Evolutionary conservation across 1,140 invertebrate species (phyloP), one percentile per base, ranked within the genome.

Genomic region (Maniola jurtina): DNA sequence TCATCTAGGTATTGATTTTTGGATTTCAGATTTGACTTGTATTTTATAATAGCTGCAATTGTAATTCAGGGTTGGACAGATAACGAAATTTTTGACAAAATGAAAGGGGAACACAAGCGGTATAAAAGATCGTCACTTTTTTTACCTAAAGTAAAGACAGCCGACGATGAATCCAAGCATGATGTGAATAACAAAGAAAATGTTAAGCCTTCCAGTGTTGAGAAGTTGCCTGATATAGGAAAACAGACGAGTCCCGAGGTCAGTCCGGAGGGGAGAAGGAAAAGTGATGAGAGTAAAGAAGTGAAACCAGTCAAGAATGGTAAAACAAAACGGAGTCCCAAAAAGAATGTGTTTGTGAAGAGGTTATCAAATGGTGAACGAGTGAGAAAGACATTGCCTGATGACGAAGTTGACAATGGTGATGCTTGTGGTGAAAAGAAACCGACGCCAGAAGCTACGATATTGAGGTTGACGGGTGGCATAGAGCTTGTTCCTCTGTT

Each of bases 401-500:
- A 68, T 48, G 75, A 84, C 25, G 72, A 71, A 16, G 58, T 59
- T 13, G 61, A 75, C 2, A 75, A 56, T 48, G 59, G 56, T 60
- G 64, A 72, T 16, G 55, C 34, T 68, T n/a, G 47, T 35, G 64
- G 69, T 52, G 79, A 87, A 68, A 87, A 83, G 68, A 88, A 85
- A 80, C 76, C 82, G 55, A 93, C 92, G 60, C 92, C 88, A 52
- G 92, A 88, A 76, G 88, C 82, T 60, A 73, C 75, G 56, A 90
- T 87, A 69, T 76, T 94, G 72, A 93, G 91, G 36, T 50, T 78
- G 90, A 91, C 91, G 2, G 91, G 93, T 8, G 94, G 94, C 40
- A 91, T 95, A 63, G 94, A 95, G 85, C 86, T 95, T 70, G 94
- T 94, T 35, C 93, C 94, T n/a, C 82, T 95, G 35, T 85, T 95